These are phyloP conservation scores for Philaethria dido DNA, from an alignment of 2,888 invertebrate genomes.

Conservation along the genomic window DNA sequence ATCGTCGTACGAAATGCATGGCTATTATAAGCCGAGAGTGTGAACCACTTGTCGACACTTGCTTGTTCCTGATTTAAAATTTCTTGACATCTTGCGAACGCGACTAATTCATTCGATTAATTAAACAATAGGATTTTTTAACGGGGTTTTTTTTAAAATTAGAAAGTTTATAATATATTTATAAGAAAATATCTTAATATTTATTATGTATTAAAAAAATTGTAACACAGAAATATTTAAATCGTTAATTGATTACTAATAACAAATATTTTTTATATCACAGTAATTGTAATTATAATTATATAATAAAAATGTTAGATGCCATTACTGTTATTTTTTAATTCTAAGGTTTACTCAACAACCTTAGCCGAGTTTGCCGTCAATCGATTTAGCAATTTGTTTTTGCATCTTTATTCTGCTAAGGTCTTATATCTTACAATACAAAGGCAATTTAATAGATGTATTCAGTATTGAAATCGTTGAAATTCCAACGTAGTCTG, in stretches of 20 bases:
- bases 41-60: conserved; percentile 20
- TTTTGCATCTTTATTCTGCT: conserved; percentile 43
- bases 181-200: too few species aligned
- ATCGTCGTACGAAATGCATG: conserved; percentile 32
- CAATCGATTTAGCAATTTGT: conserved; percentile 42
- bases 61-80: conserved; percentile 29
- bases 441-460: conserved; percentile 31
- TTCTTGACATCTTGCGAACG: conserved; percentile 27
- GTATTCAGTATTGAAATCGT: conserved; percentile 3
- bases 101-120: conserved; percentile 28
- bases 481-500: background rate
- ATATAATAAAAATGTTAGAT: background rate
- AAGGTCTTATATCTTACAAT: conserved; percentile 37
- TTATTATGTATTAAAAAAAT: too few species aligned
- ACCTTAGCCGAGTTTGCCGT: conserved; percentile 44
- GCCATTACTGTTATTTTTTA: conserved; percentile 1
- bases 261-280: too few species aligned
- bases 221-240: too few species aligned
- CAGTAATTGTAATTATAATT: too few species aligned
- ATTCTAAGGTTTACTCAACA: conserved; percentile 30
- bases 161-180: too few species aligned
- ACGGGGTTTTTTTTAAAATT: background rate
- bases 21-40: conserved; percentile 33
- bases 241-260: too few species aligned
- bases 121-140: conserved; percentile 21